These are phyloP conservation scores for Pseudoatta argentina DNA, from an alignment of 1,140 invertebrate species.

Conservation along the genomic window DNA sequence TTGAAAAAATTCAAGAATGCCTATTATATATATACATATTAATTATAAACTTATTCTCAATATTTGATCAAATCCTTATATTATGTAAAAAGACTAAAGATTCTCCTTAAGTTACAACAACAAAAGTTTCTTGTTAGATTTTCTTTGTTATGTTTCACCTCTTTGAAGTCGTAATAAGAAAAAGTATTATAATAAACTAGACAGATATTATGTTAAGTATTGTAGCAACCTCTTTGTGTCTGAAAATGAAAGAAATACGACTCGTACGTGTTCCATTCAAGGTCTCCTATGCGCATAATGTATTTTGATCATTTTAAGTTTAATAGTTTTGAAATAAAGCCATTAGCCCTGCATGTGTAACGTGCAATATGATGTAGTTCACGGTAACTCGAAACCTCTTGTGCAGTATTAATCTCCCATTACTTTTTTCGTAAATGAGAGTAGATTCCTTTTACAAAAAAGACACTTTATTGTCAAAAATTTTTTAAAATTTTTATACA, in stretches of 20 bases:
- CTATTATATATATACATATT: no score
- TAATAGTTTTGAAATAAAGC: conserved; percentile 50
- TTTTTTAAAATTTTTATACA: not conserved
- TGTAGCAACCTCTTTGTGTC: conserved; percentile 14
- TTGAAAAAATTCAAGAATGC: no score
- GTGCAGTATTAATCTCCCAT: conserved; percentile 29
- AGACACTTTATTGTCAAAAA: not conserved
- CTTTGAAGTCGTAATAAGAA: conserved; percentile 3
- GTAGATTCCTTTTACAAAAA: not conserved
- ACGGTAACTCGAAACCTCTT: not conserved
- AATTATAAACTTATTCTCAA: no score
- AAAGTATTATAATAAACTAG: conserved; percentile 23
- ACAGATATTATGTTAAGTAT: conserved; percentile 22
- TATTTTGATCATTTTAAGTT: conserved; percentile 43
- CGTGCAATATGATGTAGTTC: not conserved
- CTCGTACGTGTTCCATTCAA: conserved; percentile 11
- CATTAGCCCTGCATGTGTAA: conserved; percentile 33
- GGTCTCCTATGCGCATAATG: conserved; percentile 28
- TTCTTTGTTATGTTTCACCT: not conserved
- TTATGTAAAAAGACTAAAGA: no score
- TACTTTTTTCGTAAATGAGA: conserved; percentile 16
- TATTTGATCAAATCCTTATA: no score
- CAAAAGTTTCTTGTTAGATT: not conserved
- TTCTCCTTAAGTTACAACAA: not conserved
- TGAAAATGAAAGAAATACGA: conserved; percentile 30